phyloP scores from a whole-genome alignment of 2,113 vertebrate genomes.

The Gymnobelideus leadbeateri region DNA sequence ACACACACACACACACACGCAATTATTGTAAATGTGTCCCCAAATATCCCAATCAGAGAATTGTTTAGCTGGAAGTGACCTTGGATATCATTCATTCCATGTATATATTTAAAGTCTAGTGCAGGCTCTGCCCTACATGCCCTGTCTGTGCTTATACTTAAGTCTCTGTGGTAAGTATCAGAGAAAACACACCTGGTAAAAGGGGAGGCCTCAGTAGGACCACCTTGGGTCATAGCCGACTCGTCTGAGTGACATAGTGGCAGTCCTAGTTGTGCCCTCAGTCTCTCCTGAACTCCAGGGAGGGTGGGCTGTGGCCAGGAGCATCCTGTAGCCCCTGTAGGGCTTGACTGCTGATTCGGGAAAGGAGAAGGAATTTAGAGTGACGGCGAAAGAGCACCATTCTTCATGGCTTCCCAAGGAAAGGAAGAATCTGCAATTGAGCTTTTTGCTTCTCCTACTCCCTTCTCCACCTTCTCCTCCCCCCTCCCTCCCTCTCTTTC shows the following conservation, averaged over 20 bases:
- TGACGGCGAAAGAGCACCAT: background rate
- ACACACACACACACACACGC: background rate
- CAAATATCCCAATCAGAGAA: conserved; percentile 25
- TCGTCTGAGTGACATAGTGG: background rate
- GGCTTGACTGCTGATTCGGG: background rate
- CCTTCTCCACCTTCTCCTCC: background rate
- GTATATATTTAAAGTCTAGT: too few relatives aligned
- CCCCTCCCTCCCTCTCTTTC: background rate
- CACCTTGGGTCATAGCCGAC: too few relatives aligned
- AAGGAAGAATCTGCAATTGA: background rate
- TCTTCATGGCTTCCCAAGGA: background rate
- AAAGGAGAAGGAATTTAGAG: background rate
- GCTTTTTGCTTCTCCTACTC: background rate
- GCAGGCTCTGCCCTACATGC: too few relatives aligned
- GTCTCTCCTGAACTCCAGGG: background rate
- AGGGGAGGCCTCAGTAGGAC: background rate
- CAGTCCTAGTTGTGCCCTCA: background rate
- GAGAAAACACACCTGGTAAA: background rate
- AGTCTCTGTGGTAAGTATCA: too few relatives aligned
- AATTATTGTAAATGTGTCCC: background rate
- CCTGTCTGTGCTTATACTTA: too few relatives aligned
- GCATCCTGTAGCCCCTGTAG: background rate
- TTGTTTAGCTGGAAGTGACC: background rate
- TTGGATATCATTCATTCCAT: background rate
- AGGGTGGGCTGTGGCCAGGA: background rate